Percentiles rank a stretch among this genome's conserved stretches.
Evolutionary conservation across 1,140 invertebrate species (phyloP).

Genomic region (Bombus impatiens): DNA sequence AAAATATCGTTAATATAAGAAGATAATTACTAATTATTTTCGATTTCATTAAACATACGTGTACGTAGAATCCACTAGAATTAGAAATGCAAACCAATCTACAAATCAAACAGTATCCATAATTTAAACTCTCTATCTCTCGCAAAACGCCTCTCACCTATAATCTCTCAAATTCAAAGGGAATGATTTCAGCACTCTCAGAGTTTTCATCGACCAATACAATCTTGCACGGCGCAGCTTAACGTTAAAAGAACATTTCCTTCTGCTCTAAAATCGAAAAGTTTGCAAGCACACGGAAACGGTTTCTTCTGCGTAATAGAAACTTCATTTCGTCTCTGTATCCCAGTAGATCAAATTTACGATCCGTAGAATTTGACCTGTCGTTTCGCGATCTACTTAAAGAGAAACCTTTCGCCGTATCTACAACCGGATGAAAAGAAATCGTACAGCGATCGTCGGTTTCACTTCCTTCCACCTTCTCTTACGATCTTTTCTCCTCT

Average conservation of each 20-base stretch:
- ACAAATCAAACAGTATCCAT: not conserved
- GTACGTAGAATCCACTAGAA: not conserved
- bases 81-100: not conserved
- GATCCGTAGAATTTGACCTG: slow-evolving; percentile 30
- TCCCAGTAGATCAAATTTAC: slow-evolving; percentile 26
- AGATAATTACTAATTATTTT: not conserved
- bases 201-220: too few species aligned
- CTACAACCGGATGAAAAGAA: not conserved
- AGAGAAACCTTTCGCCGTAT: slow-evolving; percentile 4
- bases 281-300: not conserved
- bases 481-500: not conserved
- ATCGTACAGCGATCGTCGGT: not conserved
- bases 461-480: not conserved
- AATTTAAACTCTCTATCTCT: not conserved
- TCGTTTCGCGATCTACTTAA: slow-evolving; percentile 31
- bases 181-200: not conserved
- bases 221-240: not conserved
- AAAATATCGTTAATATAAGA: not conserved
- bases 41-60: not conserved
- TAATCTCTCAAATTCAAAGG: not conserved
- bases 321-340: slow-evolving; percentile 11
- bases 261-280: not conserved
- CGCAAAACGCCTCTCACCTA: not conserved
- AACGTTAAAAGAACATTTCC: not conserved
- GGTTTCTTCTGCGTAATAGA: slow-evolving; percentile 4